phyloP scores from a whole-genome alignment of 2,113 vertebrate genomes.

The Notarius lentiginosus region DNA sequence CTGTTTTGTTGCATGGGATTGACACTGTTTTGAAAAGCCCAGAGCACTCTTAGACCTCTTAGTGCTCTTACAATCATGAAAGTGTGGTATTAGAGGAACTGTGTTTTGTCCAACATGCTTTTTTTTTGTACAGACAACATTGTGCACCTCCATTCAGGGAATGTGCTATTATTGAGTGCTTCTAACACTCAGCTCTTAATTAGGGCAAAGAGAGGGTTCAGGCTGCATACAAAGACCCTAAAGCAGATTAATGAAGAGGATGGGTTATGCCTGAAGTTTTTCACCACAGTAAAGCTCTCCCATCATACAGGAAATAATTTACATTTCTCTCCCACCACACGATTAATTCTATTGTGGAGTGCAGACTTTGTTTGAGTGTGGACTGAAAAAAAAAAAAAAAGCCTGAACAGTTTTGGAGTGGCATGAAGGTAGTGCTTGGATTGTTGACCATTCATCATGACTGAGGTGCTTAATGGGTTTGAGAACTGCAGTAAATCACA shows the following conservation, averaged over 20 bases:
- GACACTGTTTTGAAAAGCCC: constrained; percentile 38
- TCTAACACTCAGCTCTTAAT: constrained; percentile 39
- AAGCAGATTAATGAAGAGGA: constrained; percentile 36
- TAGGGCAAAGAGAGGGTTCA: constrained; percentile 7
- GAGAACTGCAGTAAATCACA: constrained; percentile 48
- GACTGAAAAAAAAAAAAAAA: constrained; percentile 1
- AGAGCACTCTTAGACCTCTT: constrained; percentile 31
- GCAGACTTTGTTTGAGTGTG: background rate
- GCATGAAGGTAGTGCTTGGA: constrained; percentile 24
- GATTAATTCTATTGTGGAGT: constrained; percentile 1
- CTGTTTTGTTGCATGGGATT: constrained; percentile 7
- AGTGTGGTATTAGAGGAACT: constrained; percentile 43
- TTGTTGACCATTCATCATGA: constrained; percentile 39
- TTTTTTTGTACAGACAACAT: constrained; percentile 38
- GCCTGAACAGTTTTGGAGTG: constrained; percentile 21
- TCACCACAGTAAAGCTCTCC: constrained; percentile 4
- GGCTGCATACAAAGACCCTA: constrained; percentile 31
- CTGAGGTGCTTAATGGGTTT: constrained; percentile 38
- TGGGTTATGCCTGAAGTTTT: constrained; percentile 24
- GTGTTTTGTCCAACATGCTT: constrained; percentile 34
- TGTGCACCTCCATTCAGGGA: constrained; percentile 42
- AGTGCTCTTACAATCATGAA: background rate
- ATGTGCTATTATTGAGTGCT: constrained; percentile 29
- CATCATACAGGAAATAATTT: constrained; percentile 19
- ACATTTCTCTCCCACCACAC: background rate